phyloP scores from a whole-genome alignment of 1,140 invertebrate genomes.

The Polyergus mexicanus region DNA sequence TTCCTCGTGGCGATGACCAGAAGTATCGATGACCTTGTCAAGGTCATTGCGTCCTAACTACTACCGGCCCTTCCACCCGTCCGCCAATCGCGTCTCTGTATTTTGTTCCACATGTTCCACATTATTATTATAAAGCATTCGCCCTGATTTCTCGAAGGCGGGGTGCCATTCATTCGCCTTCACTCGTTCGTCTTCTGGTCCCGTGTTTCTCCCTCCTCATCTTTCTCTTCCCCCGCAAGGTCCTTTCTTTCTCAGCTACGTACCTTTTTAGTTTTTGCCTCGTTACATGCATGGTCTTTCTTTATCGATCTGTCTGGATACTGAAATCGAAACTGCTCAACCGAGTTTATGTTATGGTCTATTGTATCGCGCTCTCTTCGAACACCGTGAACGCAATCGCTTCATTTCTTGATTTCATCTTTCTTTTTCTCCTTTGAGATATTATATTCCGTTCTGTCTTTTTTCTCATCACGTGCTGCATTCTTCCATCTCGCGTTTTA shows the following conservation, averaged over 20 bases:
- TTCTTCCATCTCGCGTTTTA: background rate
- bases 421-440: constrained; percentile 15
- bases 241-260: constrained; percentile 32
- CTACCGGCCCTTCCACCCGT: constrained; percentile 70
- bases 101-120: constrained; percentile 68
- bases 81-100: constrained; percentile 46
- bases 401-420: constrained; percentile 58
- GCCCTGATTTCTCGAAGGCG: constrained; percentile 77
- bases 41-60: constrained; percentile 82
- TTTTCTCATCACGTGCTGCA: constrained; percentile 16
- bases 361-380: constrained; percentile 60
- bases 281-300: constrained; percentile 67
- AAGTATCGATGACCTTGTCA: constrained; percentile 83
- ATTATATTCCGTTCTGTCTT: background rate
- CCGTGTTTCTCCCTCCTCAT: background rate
- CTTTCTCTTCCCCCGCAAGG: background rate
- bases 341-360: constrained; percentile 69
- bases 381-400: constrained; percentile 51
- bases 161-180: constrained; percentile 76
- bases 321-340: constrained; percentile 73
- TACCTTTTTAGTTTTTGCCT: constrained; percentile 64
- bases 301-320: constrained; percentile 62
- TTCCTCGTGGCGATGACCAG: constrained; percentile 80
- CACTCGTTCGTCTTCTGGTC: constrained; percentile 58
- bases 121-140: constrained; percentile 81